Evolutionary conservation across 2,888 invertebrate species (phyloP).

Genomic region (Neoaliturus tenellus): DNA sequence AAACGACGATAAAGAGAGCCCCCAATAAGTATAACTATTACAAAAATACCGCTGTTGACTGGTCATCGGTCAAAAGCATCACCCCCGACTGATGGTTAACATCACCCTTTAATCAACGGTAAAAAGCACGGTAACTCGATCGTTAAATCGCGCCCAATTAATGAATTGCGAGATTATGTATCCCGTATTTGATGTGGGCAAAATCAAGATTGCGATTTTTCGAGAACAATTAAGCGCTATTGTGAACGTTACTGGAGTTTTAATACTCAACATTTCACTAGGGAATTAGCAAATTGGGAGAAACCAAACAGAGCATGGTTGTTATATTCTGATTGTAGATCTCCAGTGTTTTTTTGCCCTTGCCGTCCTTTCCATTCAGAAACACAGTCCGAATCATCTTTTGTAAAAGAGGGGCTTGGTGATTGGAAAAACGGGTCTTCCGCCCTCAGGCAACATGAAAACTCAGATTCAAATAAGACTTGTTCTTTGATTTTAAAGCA

Average conservation of each 20-base stretch:
- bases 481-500: constrained; percentile 13
- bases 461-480: constrained; percentile 9
- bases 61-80: too few species aligned
- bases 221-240: constrained; percentile 34
- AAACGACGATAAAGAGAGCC: too few species aligned
- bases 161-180: constrained; percentile 33
- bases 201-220: constrained; percentile 34
- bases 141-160: too few species aligned
- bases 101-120: too few species aligned
- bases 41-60: too few species aligned
- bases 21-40: too few species aligned
- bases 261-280: constrained; percentile 22
- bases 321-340: too few species aligned
- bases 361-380: constrained; percentile 44
- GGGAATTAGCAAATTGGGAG: constrained; percentile 21
- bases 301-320: too few species aligned
- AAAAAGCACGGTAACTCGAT: too few species aligned
- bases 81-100: too few species aligned
- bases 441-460: constrained; percentile 5
- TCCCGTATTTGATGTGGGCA: neutral
- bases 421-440: neutral
- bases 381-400: too few species aligned
- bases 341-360: constrained; percentile 43
- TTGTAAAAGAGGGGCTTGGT: neutral
- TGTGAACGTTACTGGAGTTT: constrained; percentile 27